A percentile compares a stretch with the other conserved stretches of the same genome.
Evolutionary conservation across 2,888 invertebrate genomes (phyloP).

Genomic region (Drosophila nr. perissopoda): DNA sequence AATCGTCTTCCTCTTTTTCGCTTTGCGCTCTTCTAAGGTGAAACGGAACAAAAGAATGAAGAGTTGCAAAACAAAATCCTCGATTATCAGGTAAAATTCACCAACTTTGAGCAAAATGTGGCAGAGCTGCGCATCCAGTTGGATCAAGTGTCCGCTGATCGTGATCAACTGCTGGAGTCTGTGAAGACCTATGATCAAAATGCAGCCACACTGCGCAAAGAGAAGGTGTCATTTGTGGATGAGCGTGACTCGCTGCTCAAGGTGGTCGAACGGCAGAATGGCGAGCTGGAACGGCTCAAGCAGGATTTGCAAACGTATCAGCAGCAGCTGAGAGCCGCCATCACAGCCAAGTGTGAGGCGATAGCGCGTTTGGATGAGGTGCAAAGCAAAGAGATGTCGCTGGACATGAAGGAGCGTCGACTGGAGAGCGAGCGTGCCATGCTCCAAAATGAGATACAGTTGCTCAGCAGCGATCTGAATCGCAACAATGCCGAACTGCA

Average conservation of each 20-base stretch:
- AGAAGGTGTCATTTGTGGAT: constrained; percentile 90
- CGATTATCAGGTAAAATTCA: constrained; percentile 88
- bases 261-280: constrained; percentile 89
- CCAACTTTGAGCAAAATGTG: constrained; percentile 88
- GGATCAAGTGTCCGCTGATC: constrained; percentile 87
- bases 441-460: constrained; percentile 91
- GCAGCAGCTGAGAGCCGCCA: constrained; percentile 91
- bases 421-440: constrained; percentile 93
- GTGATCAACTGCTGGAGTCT: constrained; percentile 88
- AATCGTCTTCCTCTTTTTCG: background rate
- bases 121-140: constrained; percentile 89
- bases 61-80: constrained; percentile 88
- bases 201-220: constrained; percentile 88
- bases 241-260: constrained; percentile 91
- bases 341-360: constrained; percentile 93
- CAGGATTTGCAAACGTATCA: constrained; percentile 89
- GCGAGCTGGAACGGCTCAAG: constrained; percentile 90
- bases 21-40: constrained; percentile 49
- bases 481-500: constrained; percentile 92
- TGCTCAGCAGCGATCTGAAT: constrained; percentile 91
- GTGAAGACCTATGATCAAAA: constrained; percentile 89
- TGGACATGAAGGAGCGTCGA: constrained; percentile 93
- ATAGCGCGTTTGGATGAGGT: constrained; percentile 92
- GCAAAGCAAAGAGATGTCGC: constrained; percentile 90
- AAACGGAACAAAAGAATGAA: constrained; percentile 81